These are phyloP conservation scores for Drosophila acutilabella DNA, from an alignment of 2,888 invertebrate genomes.

Conservation along the genomic window DNA sequence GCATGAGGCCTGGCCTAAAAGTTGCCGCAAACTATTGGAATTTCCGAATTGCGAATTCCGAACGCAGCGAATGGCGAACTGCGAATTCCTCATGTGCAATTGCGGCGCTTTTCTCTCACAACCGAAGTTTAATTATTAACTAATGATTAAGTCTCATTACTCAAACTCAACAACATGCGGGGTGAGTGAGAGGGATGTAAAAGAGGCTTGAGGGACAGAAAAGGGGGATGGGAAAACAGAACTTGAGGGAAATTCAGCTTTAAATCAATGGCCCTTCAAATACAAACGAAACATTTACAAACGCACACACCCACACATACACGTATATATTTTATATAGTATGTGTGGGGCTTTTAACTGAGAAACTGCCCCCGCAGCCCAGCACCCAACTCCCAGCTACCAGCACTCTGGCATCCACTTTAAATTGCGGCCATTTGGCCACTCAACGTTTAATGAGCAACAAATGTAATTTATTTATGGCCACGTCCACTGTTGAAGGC, in stretches of 20 bases:
- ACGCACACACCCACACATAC: neutral
- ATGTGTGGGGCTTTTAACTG: slow-evolving; percentile 2
- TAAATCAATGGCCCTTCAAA: slow-evolving; percentile 66
- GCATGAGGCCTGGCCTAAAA: neutral
- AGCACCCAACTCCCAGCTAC: neutral
- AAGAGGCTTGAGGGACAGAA: neutral
- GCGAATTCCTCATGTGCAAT: slow-evolving; percentile 14
- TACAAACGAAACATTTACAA: slow-evolving; percentile 3
- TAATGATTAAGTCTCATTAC: slow-evolving; percentile 58
- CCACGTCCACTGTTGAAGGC: slow-evolving; percentile 54
- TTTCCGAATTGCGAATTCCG: slow-evolving; percentile 5
- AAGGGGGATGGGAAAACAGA: neutral
- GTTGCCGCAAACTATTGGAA: slow-evolving; percentile 17
- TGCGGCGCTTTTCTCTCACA: slow-evolving; percentile 11
- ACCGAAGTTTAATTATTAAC: slow-evolving; percentile 53
- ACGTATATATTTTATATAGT: neutral
- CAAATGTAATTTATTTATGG: slow-evolving; percentile 78
- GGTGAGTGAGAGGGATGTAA: neutral
- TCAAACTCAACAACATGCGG: slow-evolving; percentile 40
- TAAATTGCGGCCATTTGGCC: slow-evolving; percentile 67
- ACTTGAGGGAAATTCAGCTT: slow-evolving; percentile 45
- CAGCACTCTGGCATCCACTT: slow-evolving; percentile 30
- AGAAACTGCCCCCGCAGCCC: slow-evolving; percentile 2
- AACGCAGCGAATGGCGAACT: too few relatives aligned
- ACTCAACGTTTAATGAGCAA: slow-evolving; percentile 78